Evolutionary conservation across 2,113 vertebrate species (phyloP), one percentile per base, ranked within the genome.

Genomic region (Miniopterus natalensis): DNA sequence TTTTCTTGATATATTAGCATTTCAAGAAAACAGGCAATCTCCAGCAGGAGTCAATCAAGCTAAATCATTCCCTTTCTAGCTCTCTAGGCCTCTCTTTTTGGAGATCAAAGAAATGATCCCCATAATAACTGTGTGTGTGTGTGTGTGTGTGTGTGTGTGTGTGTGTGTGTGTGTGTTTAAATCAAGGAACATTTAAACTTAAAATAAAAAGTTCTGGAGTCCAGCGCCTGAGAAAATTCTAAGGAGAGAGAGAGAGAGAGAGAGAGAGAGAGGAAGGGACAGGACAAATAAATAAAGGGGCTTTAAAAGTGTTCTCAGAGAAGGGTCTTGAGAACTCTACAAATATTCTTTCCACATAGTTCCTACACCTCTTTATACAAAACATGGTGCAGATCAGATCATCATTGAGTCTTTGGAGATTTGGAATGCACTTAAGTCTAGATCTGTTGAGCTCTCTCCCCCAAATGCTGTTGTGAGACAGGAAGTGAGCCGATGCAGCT

Each of bases 81-180:
- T 83, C 23, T 79, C 3, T 45, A 85, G 40, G 4, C 11, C 8
- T 77, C 65, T 87, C 27, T 20, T 6, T 92, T 86, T 86, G 65
- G 93, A 80, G 10, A n/a, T n/a, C 2, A 90, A 45, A 14, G 40
- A 55, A 78, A 81, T 47, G 4, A 55, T 66, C 25, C 3, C 1
- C 8, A 1, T 77, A 9, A 86, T 55, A 51, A 59, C 1, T 6
- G 11, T 17, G 23, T 57, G 23, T 84, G 17, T 66, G 40, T 36
- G 9, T 75, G 31, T 27, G 73, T 4, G 8, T 53, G 51, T 12
- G 10, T 0, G 14, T 7, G 21, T 0, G 1, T 15, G 0, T 3
- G 2, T 8, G 5, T 61, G 20, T 27, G 14, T 86, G 45, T 25
- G 59, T n/a, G 8, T 49, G 45, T 42, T 42, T 17, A 63, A 63